Evolutionary conservation across 2,113 vertebrate genomes (phyloP).

Genomic region (Spea multiplicata): DNA sequence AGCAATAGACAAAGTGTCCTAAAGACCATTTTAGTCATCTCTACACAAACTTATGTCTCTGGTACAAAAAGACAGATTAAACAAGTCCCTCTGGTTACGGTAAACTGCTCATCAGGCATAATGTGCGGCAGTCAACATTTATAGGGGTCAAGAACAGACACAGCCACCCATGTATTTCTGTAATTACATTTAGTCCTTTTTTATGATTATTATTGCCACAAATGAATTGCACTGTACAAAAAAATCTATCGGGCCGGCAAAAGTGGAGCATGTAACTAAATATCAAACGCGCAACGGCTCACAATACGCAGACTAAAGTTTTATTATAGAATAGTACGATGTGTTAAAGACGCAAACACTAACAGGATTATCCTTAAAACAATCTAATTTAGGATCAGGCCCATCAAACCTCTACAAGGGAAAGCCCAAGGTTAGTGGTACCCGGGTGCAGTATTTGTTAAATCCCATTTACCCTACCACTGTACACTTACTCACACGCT

Average conservation of each 20-base stretch:
- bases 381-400: too few relatives aligned
- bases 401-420: too few relatives aligned
- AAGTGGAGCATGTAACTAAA: neutral
- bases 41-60: conserved; percentile 22
- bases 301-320: too few relatives aligned
- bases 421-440: too few relatives aligned
- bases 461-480: too few relatives aligned
- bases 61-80: conserved; percentile 25
- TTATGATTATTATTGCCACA: too few relatives aligned
- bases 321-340: too few relatives aligned
- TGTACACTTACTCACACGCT: too few relatives aligned
- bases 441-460: too few relatives aligned
- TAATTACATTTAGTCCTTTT: neutral
- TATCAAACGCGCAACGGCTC: neutral
- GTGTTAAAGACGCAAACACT: too few relatives aligned
- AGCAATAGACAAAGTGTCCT: conserved; percentile 43
- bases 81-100: conserved; percentile 33
- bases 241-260: neutral
- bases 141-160: conserved; percentile 14
- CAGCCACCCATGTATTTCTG: conserved; percentile 8
- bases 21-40: conserved; percentile 39
- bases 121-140: conserved; percentile 9
- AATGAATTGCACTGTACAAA: neutral
- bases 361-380: too few relatives aligned
- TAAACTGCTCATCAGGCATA: conserved; percentile 5